Conservation (phyloP, 1,140 invertebrate genomes). For the Anthonomus grandis region DNA sequence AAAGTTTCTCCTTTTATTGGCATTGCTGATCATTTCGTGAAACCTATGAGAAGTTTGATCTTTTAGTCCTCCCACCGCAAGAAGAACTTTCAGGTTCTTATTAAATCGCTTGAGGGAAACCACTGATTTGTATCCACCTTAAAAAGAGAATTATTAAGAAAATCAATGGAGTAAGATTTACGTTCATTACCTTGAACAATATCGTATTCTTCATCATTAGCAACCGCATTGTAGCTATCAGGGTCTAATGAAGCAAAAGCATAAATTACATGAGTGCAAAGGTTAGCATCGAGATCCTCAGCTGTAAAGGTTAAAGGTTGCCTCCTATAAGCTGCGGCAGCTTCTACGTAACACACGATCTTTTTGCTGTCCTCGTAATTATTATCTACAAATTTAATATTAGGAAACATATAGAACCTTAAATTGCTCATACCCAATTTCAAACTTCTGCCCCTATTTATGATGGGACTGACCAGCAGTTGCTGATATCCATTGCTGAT, state of each 20-base stretch:
- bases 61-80: conserved; percentile 53
- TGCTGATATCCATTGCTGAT: conserved; percentile 43
- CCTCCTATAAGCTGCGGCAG: conserved; percentile 61
- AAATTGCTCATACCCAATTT: conserved; percentile 1
- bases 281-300: conserved; percentile 63
- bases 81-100: conserved; percentile 53
- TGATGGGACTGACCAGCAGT: conserved; percentile 25
- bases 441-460: conserved; percentile 20
- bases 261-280: conserved; percentile 81
- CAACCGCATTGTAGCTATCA: conserved; percentile 56
- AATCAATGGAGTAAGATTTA: neutral
- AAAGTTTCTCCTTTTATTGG: conserved; percentile 53
- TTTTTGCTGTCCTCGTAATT: conserved; percentile 19
- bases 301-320: conserved; percentile 64
- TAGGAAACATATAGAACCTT: too few species aligned
- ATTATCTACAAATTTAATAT: too few species aligned
- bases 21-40: conserved; percentile 52
- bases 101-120: conserved; percentile 53
- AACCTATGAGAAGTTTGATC: conserved; percentile 52
- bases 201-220: conserved; percentile 58
- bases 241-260: conserved; percentile 70
- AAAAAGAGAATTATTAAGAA: neutral
- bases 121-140: conserved; percentile 55
- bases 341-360: conserved; percentile 67
- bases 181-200: conserved; percentile 52